phyloP scores from a whole-genome alignment of 2,888 invertebrate genomes.

The Parochlus steinenii region DNA sequence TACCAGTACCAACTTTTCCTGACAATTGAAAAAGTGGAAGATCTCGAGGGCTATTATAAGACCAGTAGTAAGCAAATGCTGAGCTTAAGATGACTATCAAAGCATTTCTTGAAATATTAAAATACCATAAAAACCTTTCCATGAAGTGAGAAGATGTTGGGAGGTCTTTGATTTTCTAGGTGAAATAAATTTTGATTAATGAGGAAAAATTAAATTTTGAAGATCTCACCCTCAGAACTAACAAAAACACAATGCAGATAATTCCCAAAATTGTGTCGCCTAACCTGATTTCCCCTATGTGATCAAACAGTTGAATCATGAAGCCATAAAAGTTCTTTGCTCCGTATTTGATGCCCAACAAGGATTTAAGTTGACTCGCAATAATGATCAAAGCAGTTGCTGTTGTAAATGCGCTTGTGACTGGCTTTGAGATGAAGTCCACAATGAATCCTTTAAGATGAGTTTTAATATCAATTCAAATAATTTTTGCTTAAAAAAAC shows the following conservation, averaged over 20 bases:
- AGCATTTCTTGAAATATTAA: slow-evolving; percentile 65
- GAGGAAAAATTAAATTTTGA: background rate
- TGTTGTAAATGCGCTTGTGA: slow-evolving; percentile 71
- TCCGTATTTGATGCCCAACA: slow-evolving; percentile 50
- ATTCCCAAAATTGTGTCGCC: slow-evolving; percentile 50
- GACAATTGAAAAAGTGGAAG: slow-evolving; percentile 49
- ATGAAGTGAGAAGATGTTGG: slow-evolving; percentile 17
- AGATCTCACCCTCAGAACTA: slow-evolving; percentile 45
- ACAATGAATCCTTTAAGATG: slow-evolving; percentile 56
- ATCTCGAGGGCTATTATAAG: slow-evolving; percentile 25
- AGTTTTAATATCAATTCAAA: slow-evolving; percentile 3
- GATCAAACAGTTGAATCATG: slow-evolving; percentile 31
- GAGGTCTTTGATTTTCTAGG: slow-evolving; percentile 1
- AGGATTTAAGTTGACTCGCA: slow-evolving; percentile 53
- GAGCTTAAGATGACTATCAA: slow-evolving; percentile 51
- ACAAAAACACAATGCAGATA: slow-evolving; percentile 43
- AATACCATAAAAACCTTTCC: slow-evolving; percentile 48
- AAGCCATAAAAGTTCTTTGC: slow-evolving; percentile 51
- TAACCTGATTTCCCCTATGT: slow-evolving; percentile 34
- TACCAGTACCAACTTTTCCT: slow-evolving; percentile 40
- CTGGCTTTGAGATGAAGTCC: slow-evolving; percentile 67
- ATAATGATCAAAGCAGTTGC: slow-evolving; percentile 68
- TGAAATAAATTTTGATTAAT: background rate
- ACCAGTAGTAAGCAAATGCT: slow-evolving; percentile 37
- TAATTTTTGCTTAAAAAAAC: slow-evolving; percentile 14